Base-by-base conservation (phyloP, 1,140 invertebrate genomes). In the Mesaphorura yosii region DNA sequence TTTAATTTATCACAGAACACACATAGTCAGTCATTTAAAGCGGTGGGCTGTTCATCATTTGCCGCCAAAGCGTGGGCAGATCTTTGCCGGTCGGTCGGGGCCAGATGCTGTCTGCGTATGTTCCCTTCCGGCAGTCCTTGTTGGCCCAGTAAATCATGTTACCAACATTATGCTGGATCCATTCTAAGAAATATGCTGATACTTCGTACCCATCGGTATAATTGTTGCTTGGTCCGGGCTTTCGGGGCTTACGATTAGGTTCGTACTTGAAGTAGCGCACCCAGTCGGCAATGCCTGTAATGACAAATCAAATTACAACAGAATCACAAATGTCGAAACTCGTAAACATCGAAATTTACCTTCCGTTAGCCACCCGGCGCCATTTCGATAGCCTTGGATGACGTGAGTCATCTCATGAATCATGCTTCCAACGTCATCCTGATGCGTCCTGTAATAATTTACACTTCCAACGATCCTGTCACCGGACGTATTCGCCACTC, bases 401-500 rank as follows among this genome's bases (percentile, higher is more conserved):
- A 61, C 46, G 40, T 61, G 59, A 6, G 42, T 27, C 56, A 58
- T 58, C 44, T 61, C 59, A 44, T 61, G 59, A 17, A 61, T 42
- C 55, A 61, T 58, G 1, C 55, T 55, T 7, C 59, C 59, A 26
- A 61, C 46, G 31, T 61, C 55, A 23, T 55, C 49, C 23, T 44
- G 27, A 37, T 53, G 31, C 31, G 4, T 17, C 20, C 59, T 17
- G 38, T 58, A 61, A 29, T 61, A 61, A 12, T 61, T 49, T 4
- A 57, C 55, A 19, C 49, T 28, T 1, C 59, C 59, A 5, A 55
- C 53, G 27, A 61, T 61, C 17, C 37, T 15, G 14, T 26, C 41
- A 19, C 56, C 53, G 6, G 25, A 12, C 5, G 59, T 53, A 31
- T 58, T 58, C 3, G 59, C 59, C 14, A 61, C 56, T 5, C 59